A percentile compares a stretch with the other conserved stretches of the same genome.
phyloP scores from a whole-genome alignment of 2,797 vertebrate species.

The Serranus cabrilla region DNA sequence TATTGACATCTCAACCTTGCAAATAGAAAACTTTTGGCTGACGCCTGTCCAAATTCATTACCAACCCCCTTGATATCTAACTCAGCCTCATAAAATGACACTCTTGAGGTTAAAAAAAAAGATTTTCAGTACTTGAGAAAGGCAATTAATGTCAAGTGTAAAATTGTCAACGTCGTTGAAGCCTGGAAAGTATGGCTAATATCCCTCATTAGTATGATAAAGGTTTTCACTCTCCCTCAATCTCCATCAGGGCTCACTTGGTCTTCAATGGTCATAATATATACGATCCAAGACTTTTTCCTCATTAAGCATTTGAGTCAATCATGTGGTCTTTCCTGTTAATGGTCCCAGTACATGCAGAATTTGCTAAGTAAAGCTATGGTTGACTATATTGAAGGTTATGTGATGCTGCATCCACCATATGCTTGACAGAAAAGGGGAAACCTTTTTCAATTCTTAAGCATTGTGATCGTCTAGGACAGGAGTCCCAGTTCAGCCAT shows the following conservation, averaged over 20 bases:
- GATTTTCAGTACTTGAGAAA: constrained; percentile 76
- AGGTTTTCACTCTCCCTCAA: constrained; percentile 76
- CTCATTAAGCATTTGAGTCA: constrained; percentile 56
- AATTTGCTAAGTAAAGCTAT: neutral
- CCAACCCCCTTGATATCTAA: constrained; percentile 72
- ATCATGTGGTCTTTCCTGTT: constrained; percentile 34
- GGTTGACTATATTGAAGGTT: constrained; percentile 16
- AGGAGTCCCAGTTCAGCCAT: constrained; percentile 56
- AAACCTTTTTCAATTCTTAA: constrained; percentile 22
- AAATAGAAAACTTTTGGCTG: constrained; percentile 75
- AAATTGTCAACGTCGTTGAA: constrained; percentile 82
- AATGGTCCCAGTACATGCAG: constrained; percentile 38
- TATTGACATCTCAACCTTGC: constrained; percentile 73
- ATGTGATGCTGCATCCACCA: constrained; percentile 1
- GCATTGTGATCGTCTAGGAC: constrained; percentile 22
- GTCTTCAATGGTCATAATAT: constrained; percentile 58
- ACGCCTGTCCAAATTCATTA: constrained; percentile 75
- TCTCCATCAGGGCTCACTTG: constrained; percentile 66
- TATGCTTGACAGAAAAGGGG: constrained; percentile 24
- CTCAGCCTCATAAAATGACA: constrained; percentile 74
- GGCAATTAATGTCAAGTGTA: constrained; percentile 87
- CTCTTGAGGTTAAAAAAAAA: constrained; percentile 74
- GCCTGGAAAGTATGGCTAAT: constrained; percentile 79
- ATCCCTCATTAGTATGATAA: constrained; percentile 81
- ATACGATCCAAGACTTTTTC: constrained; percentile 54